Evolutionary conservation across 2,888 invertebrate genomes (phyloP).

Genomic region (Ichneumoninae sp.): DNA sequence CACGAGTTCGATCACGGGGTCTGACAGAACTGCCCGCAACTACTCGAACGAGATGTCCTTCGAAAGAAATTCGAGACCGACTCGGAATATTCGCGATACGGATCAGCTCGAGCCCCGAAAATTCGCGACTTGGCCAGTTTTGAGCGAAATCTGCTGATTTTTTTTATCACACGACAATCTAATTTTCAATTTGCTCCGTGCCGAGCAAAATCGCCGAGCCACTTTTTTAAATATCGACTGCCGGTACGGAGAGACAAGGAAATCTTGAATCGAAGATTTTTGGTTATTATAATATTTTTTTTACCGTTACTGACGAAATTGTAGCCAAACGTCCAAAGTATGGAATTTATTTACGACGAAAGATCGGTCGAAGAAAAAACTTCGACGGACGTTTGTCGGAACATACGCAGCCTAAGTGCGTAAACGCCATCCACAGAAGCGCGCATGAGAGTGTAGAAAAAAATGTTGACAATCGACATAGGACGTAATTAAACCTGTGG

Average conservation of each 20-base stretch:
- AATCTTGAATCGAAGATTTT: conserved; percentile 14
- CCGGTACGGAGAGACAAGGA: not conserved
- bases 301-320: conserved; percentile 4
- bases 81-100: no score
- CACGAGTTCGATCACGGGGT: conserved; percentile 87
- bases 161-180: not conserved
- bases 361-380: not conserved
- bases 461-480: conserved; percentile 2
- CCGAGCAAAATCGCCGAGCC: not conserved
- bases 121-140: conserved; percentile 8
- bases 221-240: not conserved
- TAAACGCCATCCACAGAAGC: not conserved
- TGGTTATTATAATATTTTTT: not conserved
- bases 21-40: conserved; percentile 69
- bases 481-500: conserved; percentile 54
- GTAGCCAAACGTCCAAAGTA: conserved; percentile 16
- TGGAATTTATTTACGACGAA: not conserved
- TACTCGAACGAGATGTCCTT: not conserved
- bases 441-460: not conserved
- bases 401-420: conserved; percentile 9
- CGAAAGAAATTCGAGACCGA: not conserved
- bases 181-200: not conserved
- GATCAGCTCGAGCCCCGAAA: not conserved
- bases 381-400: not conserved
- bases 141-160: not conserved